Evolutionary conservation across 2,888 invertebrate genomes (phyloP), one percentile per base, ranked within the genome.

Genomic region (Drosophila greeni): DNA sequence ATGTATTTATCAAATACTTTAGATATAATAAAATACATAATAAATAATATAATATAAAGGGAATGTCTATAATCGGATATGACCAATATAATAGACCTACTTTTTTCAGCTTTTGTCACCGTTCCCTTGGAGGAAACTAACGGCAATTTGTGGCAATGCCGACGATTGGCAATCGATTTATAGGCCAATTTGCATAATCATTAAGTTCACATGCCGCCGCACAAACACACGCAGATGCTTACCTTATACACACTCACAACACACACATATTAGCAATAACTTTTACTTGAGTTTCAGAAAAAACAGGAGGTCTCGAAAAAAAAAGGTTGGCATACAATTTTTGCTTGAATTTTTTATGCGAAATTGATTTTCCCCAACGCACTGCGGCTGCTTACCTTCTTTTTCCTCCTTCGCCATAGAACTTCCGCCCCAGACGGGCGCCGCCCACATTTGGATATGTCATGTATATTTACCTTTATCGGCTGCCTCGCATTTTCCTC

Each of bases 101-200:
- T 31, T 47, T 29, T 42, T 45, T 31, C 6, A 8, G 54, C 67
- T 53, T 73, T 58, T 69, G 81, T 81, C 68, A 65, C 66, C 67
- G 57, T 51, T 24, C 48, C n/a, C 5, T 12, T 9, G 49, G 3
- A 23, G 18, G 11, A 62, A 60, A 56, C 60, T 71, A 72, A 68
- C 73, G 75, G 58, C 73, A 73, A 75, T 77, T 77, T 76, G 66
- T 55, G 71, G 69, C 66, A 59, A 56, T 66, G 61, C 72, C 69
- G 54, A 49, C 83, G 75, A 82, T 82, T 79, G 76, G 34, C 76
- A 81, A 82, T 82, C 81, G 82, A 83, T 82, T 82, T 83, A 75
- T 70, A 60, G 72, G 75, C 73, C 82, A 83, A 83, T 82, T 82
- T 82, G 76, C 82, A 82, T 82, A 81, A 83, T 82, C 82, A 82